These are phyloP conservation scores for Adelphocoris suturalis DNA, from an alignment of 2,888 invertebrate genomes.

Conservation along the genomic window DNA sequence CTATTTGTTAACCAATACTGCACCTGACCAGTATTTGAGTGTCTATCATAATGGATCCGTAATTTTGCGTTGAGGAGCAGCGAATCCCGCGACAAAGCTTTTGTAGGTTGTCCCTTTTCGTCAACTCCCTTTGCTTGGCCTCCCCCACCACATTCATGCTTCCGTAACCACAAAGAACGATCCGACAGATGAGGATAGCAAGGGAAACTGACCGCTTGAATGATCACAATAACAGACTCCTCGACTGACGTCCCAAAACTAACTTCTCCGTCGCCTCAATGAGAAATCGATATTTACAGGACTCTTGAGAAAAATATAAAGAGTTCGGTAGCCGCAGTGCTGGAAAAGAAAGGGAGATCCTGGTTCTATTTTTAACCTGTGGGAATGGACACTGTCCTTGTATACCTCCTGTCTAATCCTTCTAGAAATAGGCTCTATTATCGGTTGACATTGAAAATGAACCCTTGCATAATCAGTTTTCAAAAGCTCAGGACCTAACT, in stretches of 20 bases:
- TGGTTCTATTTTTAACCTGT: not conserved
- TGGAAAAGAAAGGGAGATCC: not conserved
- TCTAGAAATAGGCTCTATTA: not conserved
- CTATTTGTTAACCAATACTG: too few relatives aligned
- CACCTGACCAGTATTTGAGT: too few relatives aligned
- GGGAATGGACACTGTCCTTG: not conserved
- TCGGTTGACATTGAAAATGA: not conserved
- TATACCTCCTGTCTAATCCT: not conserved
- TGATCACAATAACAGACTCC: conserved; percentile 30
- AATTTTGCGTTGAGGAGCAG: too few relatives aligned
- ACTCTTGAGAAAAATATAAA: not conserved
- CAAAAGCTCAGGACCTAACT: not conserved
- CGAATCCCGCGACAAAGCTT: too few relatives aligned
- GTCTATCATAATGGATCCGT: too few relatives aligned
- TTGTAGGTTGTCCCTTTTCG: not conserved
- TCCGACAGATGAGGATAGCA: not conserved
- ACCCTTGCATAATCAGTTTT: not conserved
- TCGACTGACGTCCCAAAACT: conserved; percentile 20
- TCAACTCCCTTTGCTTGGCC: not conserved
- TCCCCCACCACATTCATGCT: not conserved
- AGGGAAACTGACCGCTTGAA: conserved; percentile 32
- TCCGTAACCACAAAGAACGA: not conserved
- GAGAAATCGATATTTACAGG: conserved; percentile 2
- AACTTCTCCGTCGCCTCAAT: conserved; percentile 5
- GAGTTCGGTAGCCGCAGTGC: not conserved